These are phyloP conservation scores for Propithecus perrieri DNA, from an alignment of 2,797 vertebrate genomes.

Conservation along the genomic window DNA sequence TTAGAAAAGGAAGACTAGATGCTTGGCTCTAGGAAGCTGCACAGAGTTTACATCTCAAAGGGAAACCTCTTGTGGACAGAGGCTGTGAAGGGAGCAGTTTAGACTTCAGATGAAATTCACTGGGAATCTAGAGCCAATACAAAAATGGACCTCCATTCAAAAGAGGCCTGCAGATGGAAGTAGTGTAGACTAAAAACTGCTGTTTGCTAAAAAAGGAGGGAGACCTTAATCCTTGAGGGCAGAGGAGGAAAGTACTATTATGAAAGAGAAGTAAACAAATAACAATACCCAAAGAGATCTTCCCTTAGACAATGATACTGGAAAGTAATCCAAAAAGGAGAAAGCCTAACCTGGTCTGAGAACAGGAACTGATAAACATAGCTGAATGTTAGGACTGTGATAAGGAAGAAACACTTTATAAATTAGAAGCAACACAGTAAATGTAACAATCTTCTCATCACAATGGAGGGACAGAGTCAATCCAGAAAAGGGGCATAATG, in stretches of 20 bases:
- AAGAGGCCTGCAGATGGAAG: not conserved
- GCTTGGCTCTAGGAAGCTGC: not conserved
- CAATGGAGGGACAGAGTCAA: not conserved
- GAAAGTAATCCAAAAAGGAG: not conserved
- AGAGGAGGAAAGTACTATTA: not conserved
- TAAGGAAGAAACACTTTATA: constrained; percentile 24
- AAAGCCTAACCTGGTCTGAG: not conserved
- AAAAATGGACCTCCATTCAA: constrained; percentile 18
- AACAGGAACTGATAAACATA: not conserved
- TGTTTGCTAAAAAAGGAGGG: not conserved
- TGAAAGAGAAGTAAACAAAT: not conserved
- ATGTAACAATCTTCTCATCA: constrained; percentile 10
- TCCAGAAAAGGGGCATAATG: not conserved
- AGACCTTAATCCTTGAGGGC: not conserved
- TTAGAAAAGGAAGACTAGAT: constrained; percentile 7
- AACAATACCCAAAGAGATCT: not conserved
- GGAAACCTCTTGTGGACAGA: not conserved
- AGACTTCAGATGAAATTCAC: constrained; percentile 51
- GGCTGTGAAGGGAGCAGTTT: not conserved
- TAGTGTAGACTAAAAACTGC: not conserved
- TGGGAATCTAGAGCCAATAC: not conserved
- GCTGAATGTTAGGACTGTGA: not conserved
- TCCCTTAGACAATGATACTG: not conserved
- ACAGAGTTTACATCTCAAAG: not conserved
- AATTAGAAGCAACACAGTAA: not conserved